Evolutionary conservation across 1,140 invertebrate genomes (phyloP).

Genomic region (Bombus breviceps): DNA sequence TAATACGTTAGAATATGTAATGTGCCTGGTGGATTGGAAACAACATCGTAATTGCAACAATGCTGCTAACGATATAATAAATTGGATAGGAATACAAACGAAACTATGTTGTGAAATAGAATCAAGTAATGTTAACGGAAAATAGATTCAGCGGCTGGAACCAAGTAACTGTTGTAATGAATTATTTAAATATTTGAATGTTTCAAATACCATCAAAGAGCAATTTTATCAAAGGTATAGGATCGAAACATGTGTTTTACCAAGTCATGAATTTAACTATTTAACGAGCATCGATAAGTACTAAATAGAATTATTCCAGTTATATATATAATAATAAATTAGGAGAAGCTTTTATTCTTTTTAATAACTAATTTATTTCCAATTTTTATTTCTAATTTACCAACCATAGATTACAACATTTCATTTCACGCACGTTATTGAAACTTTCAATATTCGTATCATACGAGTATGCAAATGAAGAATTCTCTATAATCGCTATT

Average conservation of each 20-base stretch:
- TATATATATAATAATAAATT: too few relatives aligned
- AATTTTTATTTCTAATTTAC: too few relatives aligned
- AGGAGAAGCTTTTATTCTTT: too few relatives aligned
- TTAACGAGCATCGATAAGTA: too few relatives aligned
- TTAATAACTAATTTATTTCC: too few relatives aligned
- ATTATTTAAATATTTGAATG: not conserved
- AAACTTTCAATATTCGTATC: too few relatives aligned
- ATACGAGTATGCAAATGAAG: not conserved
- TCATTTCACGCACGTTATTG: not conserved
- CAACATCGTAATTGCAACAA: conserved; percentile 6
- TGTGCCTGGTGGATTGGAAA: not conserved
- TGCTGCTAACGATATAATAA: conserved; percentile 8
- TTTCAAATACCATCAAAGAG: not conserved
- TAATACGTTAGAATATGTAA: conserved; percentile 1
- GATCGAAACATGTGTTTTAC: too few relatives aligned
- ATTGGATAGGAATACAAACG: not conserved
- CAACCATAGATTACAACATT: not conserved
- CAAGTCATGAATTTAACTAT: too few relatives aligned
- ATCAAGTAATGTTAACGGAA: not conserved
- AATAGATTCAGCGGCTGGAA: not conserved
- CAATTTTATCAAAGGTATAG: too few relatives aligned
- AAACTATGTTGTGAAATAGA: not conserved
- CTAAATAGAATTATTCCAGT: too few relatives aligned
- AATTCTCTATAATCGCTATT: not conserved
- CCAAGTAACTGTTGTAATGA: not conserved